Conservation (phyloP, 2,888 invertebrate genomes). For the Nephrotoma appendiculata region DNA sequence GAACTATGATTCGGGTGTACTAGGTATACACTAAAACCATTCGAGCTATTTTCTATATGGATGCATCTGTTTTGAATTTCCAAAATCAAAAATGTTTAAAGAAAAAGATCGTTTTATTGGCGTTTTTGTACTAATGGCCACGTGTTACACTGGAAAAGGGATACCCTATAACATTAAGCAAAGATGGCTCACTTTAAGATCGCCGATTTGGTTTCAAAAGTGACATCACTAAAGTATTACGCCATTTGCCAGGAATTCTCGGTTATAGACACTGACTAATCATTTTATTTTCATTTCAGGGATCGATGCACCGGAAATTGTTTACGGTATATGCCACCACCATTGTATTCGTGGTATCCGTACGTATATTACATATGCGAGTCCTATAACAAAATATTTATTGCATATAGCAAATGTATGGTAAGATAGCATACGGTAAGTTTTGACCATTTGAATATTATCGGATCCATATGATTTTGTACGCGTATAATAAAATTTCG, state of each 20-base stretch:
- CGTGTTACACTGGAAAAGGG: no score
- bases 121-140: no score
- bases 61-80: no score
- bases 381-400: background rate
- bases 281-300: background rate
- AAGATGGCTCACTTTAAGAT: no score
- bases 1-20: no score
- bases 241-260: background rate
- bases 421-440: background rate
- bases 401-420: background rate
- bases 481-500: background rate
- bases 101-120: no score
- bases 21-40: no score
- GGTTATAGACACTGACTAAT: background rate
- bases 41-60: no score
- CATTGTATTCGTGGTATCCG: background rate
- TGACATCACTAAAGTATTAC: no score
- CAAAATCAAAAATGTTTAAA: no score
- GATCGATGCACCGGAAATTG: background rate
- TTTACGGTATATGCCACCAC: background rate
- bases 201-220: no score
- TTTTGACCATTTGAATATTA: background rate
- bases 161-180: no score
- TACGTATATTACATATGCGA: background rate
- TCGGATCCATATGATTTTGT: background rate